phyloP scores from a whole-genome alignment of 2,113 vertebrate species.

The Ranitomeya variabilis region DNA sequence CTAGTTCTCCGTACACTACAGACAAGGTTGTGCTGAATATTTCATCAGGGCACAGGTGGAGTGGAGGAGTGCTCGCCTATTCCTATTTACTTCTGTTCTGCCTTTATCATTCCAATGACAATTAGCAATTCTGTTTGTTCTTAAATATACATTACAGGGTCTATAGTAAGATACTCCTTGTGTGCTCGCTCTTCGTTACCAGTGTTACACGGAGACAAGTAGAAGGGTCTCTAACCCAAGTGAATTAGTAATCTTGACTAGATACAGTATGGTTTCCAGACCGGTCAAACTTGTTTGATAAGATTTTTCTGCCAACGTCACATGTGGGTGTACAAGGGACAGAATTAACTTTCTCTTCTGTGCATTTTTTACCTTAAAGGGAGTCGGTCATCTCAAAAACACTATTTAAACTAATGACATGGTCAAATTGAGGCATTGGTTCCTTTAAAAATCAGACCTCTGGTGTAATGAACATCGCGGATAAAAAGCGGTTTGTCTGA shows the following conservation, averaged over 20 bases:
- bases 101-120: background rate
- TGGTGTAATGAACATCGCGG: too few relatives aligned
- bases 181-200: background rate
- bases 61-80: background rate
- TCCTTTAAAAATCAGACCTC: too few relatives aligned
- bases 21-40: constrained; percentile 3
- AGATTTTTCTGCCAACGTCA: background rate
- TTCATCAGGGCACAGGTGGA: constrained; percentile 11
- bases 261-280: background rate
- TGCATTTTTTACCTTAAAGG: too few relatives aligned
- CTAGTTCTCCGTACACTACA: background rate
- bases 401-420: too few relatives aligned
- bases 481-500: too few relatives aligned
- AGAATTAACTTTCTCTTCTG: too few relatives aligned
- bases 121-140: background rate
- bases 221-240: background rate
- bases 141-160: background rate
- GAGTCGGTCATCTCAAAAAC: too few relatives aligned
- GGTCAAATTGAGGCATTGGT: too few relatives aligned
- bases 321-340: background rate
- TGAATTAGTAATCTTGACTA: background rate
- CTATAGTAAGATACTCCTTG: background rate
- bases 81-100: background rate
- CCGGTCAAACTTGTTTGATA: constrained; percentile 5
- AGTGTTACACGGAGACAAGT: background rate